Conservation (phyloP, 2,113 vertebrate genomes). For the Pogona vitticeps region DNA sequence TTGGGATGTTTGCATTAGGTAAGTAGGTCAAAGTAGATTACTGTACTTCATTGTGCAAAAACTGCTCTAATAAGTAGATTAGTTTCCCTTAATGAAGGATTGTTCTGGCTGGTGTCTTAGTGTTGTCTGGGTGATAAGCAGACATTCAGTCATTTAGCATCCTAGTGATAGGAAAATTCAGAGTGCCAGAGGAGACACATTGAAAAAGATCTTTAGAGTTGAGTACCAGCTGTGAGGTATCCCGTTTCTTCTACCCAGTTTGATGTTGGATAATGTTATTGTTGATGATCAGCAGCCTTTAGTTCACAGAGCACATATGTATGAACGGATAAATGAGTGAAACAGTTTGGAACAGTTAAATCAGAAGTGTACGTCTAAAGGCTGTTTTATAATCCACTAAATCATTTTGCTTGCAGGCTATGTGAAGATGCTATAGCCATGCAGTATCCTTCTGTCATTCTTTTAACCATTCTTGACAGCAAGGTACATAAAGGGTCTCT, state of each 20-base stretch:
- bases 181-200: not conserved
- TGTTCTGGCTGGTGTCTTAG: constrained; percentile 53
- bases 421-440: not conserved
- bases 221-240: constrained; percentile 39
- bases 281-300: constrained; percentile 44
- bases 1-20: constrained; percentile 39
- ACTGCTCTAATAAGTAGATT: constrained; percentile 53
- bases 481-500: too few species aligned
- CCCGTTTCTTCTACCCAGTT: not conserved
- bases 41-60: constrained; percentile 50
- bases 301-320: constrained; percentile 41
- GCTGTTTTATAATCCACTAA: not conserved
- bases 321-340: constrained; percentile 28
- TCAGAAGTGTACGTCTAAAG: not conserved
- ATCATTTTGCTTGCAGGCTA: not conserved
- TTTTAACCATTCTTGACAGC: not conserved
- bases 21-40: constrained; percentile 41
- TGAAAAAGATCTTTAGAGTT: constrained; percentile 9
- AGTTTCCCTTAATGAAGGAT: constrained; percentile 46
- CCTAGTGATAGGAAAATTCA: constrained; percentile 44
- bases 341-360: constrained; percentile 32
- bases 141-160: constrained; percentile 26
- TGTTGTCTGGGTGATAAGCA: not conserved
- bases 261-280: constrained; percentile 33
- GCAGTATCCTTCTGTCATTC: too few species aligned